Evolutionary conservation across 2,113 vertebrate species (phyloP).

Genomic region (Epinephelus cyanopodus): DNA sequence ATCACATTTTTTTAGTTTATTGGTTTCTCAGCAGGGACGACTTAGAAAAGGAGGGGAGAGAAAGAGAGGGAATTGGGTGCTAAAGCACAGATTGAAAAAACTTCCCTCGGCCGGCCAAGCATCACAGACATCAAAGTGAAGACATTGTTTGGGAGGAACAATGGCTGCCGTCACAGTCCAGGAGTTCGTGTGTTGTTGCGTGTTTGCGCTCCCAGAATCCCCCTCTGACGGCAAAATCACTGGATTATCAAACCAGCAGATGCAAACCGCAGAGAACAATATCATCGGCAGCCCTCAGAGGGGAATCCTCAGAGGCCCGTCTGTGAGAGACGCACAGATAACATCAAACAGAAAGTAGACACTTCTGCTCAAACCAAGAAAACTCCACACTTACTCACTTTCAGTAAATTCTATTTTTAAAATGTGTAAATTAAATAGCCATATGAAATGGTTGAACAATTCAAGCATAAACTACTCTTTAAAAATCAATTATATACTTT

Average conservation of each 20-base stretch:
- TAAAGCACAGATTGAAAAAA: slow-evolving; percentile 70
- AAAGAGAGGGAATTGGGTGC: slow-evolving; percentile 33
- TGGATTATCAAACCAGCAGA: slow-evolving; percentile 84
- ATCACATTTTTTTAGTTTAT: background rate
- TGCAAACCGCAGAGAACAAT: slow-evolving; percentile 78
- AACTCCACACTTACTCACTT: background rate
- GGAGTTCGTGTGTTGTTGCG: slow-evolving; percentile 88
- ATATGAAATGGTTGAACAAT: background rate
- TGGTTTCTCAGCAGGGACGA: slow-evolving; percentile 15
- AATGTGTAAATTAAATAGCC: background rate
- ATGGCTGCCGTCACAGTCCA: slow-evolving; percentile 91
- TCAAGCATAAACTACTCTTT: background rate
- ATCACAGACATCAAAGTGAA: slow-evolving; percentile 92
- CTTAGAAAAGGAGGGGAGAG: background rate
- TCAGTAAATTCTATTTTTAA: background rate
- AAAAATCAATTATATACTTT: background rate
- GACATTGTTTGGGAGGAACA: slow-evolving; percentile 94
- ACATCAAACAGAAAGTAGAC: slow-evolving; percentile 59
- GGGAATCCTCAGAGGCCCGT: slow-evolving; percentile 68
- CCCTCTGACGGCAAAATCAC: slow-evolving; percentile 83
- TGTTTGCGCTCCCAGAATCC: slow-evolving; percentile 85
- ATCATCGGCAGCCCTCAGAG: slow-evolving; percentile 66
- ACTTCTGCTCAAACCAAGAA: slow-evolving; percentile 23
- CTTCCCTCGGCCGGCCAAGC: slow-evolving; percentile 77
- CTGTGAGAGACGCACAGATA: slow-evolving; percentile 57